A percentile compares a stretch with the other conserved stretches of the same genome.
Evolutionary conservation across 35 echinoderm and acorn worm species (phyloP).

Genomic region (Diadema setosum): DNA sequence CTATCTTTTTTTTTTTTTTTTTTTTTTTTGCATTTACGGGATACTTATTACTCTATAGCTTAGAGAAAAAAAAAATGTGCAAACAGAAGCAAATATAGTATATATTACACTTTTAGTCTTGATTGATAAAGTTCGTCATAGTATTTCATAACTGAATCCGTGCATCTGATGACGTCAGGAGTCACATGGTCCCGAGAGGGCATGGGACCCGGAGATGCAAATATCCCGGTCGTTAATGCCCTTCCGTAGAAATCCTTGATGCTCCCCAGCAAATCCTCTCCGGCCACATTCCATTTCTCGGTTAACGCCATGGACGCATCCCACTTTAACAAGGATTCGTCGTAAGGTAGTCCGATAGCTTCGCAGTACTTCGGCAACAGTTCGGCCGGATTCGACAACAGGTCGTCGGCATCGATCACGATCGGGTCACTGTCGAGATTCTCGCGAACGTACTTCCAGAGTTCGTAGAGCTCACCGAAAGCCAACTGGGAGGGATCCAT

Average conservation of each 20-base stretch:
- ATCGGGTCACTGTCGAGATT: neutral
- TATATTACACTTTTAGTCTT: neutral
- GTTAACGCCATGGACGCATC: neutral
- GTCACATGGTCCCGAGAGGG: neutral
- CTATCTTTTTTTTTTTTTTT: no score
- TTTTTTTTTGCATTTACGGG: no score
- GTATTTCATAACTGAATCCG: neutral
- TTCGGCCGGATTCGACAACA: constrained; percentile 21
- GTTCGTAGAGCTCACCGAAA: constrained; percentile 1
- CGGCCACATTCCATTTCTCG: neutral
- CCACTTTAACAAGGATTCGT: constrained; percentile 33
- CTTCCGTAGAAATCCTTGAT: neutral
- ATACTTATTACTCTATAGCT: no score
- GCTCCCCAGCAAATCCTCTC: neutral
- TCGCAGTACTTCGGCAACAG: constrained; percentile 24
- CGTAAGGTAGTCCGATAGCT: constrained; percentile 6
- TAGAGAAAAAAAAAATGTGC: no score
- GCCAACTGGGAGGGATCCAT: neutral
- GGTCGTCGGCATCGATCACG: constrained; percentile 58
- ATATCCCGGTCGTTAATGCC: neutral
- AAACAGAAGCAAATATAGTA: no score
- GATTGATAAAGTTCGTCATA: neutral
- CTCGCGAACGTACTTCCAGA: constrained; percentile 8
- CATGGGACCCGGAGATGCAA: neutral
- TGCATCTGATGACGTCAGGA: neutral